Evolutionary conservation across 2,797 vertebrate species (phyloP), one percentile per base, ranked within the genome.

Genomic region (Pitangus sulphuratus): DNA sequence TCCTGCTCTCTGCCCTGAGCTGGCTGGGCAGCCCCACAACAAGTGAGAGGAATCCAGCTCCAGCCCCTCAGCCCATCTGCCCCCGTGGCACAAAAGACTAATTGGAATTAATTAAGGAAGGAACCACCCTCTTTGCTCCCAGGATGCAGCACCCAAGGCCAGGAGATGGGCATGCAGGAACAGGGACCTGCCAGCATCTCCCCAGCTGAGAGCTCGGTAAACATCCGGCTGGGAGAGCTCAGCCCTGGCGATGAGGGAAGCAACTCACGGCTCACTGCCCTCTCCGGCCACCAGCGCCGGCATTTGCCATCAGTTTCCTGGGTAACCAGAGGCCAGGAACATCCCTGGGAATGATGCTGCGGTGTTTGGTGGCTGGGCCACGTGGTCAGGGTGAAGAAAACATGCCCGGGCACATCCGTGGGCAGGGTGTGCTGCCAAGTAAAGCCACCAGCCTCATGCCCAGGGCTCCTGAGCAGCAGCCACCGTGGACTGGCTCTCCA

Each of bases 41-140:
- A 0, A 71, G 56, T 0, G 0, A 30, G 35, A 74, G 3, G 37
- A 83, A 44, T 16, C 12, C 75, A n/a, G 33, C 11, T 71, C 31
- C 66, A 47, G 28, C 9, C 30, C 15, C 30, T 22, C 25, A 31
- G 66, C 26, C 28, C 28, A 20, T 7, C 25, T 31, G 1, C 20
- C 15, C 12, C 28, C 0, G 0, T 2, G 48, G 51, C 51, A 31
- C 0, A 0, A 4, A 31, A 42, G 33, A 64, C 44, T 70, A 54
- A 40, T 21, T 26, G 2, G 56, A 75, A 71, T 53, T 51, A 54
- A 76, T 42, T 35, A 61, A 71, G 42, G 20, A 65, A 58, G 37
- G 33, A 83, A n/a, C 22, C 25, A 2, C 33, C 33, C 60, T 76
- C 84, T 84, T 90, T 58, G 51, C 47, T 70, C n/a, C 81, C 44